phyloP scores from a whole-genome alignment of 2,113 vertebrate genomes.

The Heteronetta atricapilla region DNA sequence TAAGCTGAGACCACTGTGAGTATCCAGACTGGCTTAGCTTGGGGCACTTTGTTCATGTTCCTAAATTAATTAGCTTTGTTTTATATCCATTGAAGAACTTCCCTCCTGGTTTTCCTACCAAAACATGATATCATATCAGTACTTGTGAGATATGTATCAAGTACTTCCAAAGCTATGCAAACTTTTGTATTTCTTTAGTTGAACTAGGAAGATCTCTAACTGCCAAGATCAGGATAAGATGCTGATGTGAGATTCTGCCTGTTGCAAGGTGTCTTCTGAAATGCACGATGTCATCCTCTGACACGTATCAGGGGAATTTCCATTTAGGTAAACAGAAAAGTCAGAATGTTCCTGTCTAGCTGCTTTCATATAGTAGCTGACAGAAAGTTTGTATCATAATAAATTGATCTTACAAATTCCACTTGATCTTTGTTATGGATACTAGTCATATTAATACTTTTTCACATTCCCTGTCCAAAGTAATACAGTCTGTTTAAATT shows the following conservation, averaged over 20 bases:
- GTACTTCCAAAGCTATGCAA: background rate
- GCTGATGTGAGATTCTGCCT: background rate
- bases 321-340: background rate
- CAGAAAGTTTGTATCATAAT: rapidly evolving
- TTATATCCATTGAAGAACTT: background rate
- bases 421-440: background rate
- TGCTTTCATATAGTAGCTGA: background rate
- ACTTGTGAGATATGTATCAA: background rate
- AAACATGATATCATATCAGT: background rate
- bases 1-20: background rate
- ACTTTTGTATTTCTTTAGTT: background rate
- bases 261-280: background rate
- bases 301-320: background rate
- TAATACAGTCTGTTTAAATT: background rate
- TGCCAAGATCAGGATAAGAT: background rate
- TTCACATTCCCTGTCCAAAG: background rate
- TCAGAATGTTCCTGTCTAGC: background rate
- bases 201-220: background rate
- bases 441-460: background rate
- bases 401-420: background rate
- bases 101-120: background rate
- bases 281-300: background rate
- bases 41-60: background rate
- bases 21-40: background rate
- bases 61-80: background rate